phyloP scores from a whole-genome alignment of 2,888 invertebrate species.

The Bimastos eiseni region DNA sequence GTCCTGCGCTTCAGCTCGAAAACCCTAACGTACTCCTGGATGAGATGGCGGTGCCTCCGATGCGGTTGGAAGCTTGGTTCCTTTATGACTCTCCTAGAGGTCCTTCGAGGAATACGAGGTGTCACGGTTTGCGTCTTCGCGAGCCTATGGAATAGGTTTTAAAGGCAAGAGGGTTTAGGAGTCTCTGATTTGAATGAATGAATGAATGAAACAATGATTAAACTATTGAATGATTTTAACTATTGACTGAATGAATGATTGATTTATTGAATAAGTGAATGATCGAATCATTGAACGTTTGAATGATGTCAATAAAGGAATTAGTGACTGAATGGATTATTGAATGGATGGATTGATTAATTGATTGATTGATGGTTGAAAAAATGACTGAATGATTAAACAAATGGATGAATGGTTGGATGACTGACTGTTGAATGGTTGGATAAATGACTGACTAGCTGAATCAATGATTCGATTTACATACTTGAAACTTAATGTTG shows the following conservation, averaged over 20 bases:
- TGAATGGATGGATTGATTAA: no score
- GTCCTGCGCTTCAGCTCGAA: constrained; percentile 44
- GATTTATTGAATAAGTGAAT: neutral
- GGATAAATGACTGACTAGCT: no score
- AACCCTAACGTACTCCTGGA: constrained; percentile 44
- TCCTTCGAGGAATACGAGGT: neutral
- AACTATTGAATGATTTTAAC: no score
- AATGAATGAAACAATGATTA: neutral
- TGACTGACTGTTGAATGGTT: no score
- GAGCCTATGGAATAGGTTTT: neutral
- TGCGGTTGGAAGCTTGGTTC: neutral
- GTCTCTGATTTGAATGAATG: fast-evolving
- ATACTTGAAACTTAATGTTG: no score
- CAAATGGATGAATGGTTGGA: no score
- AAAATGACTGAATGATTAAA: neutral
- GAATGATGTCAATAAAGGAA: no score
- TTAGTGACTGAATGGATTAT: no score
- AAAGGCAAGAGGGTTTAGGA: neutral
- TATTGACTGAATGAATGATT: neutral
- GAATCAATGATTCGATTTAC: no score
- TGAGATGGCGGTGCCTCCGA: constrained; percentile 30
- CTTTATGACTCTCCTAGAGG: neutral
- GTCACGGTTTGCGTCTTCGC: neutral
- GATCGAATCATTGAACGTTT: no score
- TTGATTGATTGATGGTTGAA: no score